phyloP scores from a whole-genome alignment of 2,888 invertebrate genomes.

The Pterobdella sp. region DNA sequence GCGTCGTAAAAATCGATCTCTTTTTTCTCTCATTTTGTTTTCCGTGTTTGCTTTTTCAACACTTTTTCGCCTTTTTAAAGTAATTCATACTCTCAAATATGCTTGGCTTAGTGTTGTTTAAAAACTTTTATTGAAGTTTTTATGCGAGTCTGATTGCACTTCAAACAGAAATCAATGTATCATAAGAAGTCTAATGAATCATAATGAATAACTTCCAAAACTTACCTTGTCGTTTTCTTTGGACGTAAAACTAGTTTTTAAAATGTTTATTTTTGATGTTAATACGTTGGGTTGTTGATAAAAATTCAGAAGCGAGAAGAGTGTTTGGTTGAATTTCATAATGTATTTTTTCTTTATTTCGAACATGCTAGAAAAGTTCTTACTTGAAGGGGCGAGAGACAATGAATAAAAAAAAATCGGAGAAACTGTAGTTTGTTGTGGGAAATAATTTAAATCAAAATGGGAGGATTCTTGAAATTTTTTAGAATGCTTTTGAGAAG shows the following conservation, averaged over 20 bases:
- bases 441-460: neutral
- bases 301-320: neutral
- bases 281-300: neutral
- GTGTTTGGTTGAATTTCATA: neutral
- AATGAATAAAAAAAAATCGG: neutral
- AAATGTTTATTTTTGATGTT: neutral
- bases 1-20: slow-evolving; percentile 11
- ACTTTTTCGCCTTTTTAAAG: neutral
- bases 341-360: neutral
- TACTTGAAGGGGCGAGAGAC: neutral
- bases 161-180: too few relatives aligned
- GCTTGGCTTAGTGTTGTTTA: too few relatives aligned
- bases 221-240: neutral
- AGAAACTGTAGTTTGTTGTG: neutral
- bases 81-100: neutral
- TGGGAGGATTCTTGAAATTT: neutral
- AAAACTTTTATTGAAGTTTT: too few relatives aligned
- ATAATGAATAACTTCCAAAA: too few relatives aligned
- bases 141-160: too few relatives aligned
- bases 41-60: neutral
- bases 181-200: too few relatives aligned
- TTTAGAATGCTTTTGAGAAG: neutral
- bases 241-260: neutral
- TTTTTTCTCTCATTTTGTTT: neutral
- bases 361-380: too few relatives aligned